Percentiles rank a stretch among this genome's conserved stretches.
Evolutionary conservation across 1,140 invertebrate species (phyloP).

Genomic region (Drosophila bocqueti): DNA sequence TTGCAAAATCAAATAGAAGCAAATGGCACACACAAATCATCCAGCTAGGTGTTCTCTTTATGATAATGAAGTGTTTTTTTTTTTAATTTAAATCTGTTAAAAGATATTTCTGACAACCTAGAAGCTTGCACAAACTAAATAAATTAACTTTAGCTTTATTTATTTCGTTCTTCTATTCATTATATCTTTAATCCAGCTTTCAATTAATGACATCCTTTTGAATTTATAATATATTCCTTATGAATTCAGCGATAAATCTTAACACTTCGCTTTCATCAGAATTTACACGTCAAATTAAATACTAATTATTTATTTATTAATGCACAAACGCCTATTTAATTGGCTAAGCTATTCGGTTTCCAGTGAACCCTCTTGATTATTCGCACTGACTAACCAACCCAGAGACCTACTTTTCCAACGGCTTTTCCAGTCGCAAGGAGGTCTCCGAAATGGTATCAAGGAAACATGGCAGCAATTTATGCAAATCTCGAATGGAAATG

Average conservation of each 20-base stretch:
- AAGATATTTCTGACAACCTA: neutral
- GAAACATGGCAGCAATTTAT: conserved; percentile 72
- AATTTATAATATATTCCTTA: neutral
- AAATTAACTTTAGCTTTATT: no score
- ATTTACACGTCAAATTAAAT: neutral
- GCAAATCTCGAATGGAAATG: conserved; percentile 72
- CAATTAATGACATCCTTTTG: no score
- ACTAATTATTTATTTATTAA: conserved; percentile 6
- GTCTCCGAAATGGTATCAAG: conserved; percentile 78
- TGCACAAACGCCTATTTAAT: conserved; percentile 14
- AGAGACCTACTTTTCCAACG: conserved; percentile 76
- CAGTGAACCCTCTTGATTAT: conserved; percentile 13
- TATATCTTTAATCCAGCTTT: neutral
- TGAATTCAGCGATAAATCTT: neutral
- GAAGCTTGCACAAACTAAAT: neutral
- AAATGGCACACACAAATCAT: conserved; percentile 22
- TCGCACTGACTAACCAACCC: conserved; percentile 56
- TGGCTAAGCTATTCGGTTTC: neutral
- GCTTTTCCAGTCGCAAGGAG: conserved; percentile 69
- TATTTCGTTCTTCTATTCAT: neutral
- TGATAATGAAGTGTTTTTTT: neutral
- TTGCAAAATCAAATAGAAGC: conserved; percentile 65
- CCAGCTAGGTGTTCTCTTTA: neutral
- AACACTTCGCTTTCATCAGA: neutral
- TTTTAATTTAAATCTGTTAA: no score